Conservation (phyloP, 2,888 invertebrate genomes). For the Philereme transversata region DNA sequence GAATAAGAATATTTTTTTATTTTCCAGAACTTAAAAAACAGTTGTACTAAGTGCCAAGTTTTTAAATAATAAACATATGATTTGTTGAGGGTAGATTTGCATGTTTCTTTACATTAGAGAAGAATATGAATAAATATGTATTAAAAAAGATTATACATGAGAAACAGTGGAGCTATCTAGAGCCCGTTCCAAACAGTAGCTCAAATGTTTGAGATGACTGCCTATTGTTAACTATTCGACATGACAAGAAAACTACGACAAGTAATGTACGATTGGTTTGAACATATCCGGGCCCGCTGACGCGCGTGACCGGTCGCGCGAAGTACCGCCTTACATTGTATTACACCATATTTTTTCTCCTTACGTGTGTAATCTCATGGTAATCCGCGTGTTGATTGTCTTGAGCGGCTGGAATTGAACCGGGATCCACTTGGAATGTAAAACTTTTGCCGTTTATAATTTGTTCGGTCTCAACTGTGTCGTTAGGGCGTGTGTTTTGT, state of each 20-base stretch:
- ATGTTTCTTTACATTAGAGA: too few relatives aligned
- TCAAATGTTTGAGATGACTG: too few relatives aligned
- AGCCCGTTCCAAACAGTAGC: too few relatives aligned
- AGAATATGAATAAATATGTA: too few relatives aligned
- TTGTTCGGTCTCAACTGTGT: constrained; percentile 32
- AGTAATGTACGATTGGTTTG: constrained; percentile 16
- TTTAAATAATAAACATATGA: too few relatives aligned
- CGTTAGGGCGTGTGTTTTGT: constrained; percentile 26
- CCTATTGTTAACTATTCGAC: too few relatives aligned
- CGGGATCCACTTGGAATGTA: constrained; percentile 38
- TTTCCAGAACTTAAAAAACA: too few relatives aligned
- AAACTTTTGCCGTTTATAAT: constrained; percentile 41
- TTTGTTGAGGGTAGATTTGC: too few relatives aligned
- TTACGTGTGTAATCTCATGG: constrained; percentile 43
- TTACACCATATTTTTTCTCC: constrained; percentile 45
- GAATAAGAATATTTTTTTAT: too few relatives aligned
- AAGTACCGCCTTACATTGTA: constrained; percentile 44
- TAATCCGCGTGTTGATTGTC: constrained; percentile 43
- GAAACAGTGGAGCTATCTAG: too few relatives aligned
- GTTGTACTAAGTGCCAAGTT: too few relatives aligned
- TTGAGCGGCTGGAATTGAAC: constrained; percentile 36
- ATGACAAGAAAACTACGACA: not conserved
- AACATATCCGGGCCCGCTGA: constrained; percentile 20
- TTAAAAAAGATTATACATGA: too few relatives aligned
- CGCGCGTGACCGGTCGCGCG: constrained; percentile 43